phyloP scores from a whole-genome alignment of 2,113 vertebrate genomes.

The Caracal caracal region DNA sequence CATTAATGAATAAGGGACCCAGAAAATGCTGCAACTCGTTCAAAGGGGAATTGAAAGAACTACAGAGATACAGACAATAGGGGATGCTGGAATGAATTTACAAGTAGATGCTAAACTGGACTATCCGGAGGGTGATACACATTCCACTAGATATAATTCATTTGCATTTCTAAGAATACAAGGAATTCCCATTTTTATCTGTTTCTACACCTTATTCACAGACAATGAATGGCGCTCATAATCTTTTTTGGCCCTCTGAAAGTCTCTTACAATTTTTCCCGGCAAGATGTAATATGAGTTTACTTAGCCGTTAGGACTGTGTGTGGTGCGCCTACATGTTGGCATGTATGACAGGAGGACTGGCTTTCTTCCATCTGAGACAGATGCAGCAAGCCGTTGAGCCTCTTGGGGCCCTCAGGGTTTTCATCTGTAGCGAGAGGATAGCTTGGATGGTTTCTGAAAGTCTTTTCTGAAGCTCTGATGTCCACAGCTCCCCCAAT shows the following conservation, averaged over 20 bases:
- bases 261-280: background rate
- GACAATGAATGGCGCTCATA: background rate
- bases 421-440: background rate
- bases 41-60: background rate
- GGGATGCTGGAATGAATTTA: slow-evolving; percentile 1
- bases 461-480: background rate
- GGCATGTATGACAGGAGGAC: background rate
- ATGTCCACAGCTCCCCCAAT: background rate
- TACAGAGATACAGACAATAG: background rate
- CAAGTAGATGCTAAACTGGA: background rate
- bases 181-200: slow-evolving; percentile 9
- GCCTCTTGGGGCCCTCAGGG: background rate
- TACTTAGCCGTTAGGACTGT: background rate
- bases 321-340: background rate
- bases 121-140: background rate
- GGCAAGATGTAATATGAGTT: background rate
- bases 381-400: background rate
- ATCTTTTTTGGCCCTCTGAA: background rate
- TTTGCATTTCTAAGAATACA: background rate
- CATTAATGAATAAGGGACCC: background rate
- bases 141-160: background rate
- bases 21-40: background rate
- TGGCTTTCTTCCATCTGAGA: background rate
- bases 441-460: background rate
- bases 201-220: slow-evolving; percentile 16